Evolutionary conservation across 2,888 invertebrate genomes (phyloP).

Genomic region (Eledona agricola): DNA sequence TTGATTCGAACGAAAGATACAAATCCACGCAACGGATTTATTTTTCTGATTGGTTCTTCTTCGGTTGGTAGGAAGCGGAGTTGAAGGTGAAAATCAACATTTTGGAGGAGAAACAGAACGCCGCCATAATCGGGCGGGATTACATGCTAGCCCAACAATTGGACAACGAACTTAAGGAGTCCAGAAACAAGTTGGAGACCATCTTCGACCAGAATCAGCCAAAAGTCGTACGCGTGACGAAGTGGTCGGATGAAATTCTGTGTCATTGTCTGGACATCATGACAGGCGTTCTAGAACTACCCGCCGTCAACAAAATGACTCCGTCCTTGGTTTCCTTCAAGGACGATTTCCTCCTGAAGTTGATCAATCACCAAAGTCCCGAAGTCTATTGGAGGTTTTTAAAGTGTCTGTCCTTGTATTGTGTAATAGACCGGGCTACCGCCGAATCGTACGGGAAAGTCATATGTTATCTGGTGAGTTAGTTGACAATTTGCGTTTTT

Average conservation of each 20-base stretch:
- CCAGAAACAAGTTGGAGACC: too few species aligned
- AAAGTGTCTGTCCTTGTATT: conserved; percentile 45
- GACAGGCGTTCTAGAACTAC: conserved; percentile 39
- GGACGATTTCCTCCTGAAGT: conserved; percentile 47
- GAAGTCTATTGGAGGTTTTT: conserved; percentile 48
- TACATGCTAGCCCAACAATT: conserved; percentile 41
- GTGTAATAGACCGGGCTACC: conserved; percentile 42
- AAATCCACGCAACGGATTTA: too few species aligned
- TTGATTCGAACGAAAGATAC: too few species aligned
- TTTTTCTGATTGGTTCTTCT: too few species aligned
- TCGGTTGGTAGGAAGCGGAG: conserved; percentile 1
- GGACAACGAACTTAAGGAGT: conserved; percentile 41
- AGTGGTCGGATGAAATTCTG: conserved; percentile 42
- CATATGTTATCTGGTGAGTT: conserved; percentile 47
- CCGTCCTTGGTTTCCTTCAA: conserved; percentile 38
- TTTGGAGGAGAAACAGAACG: conserved; percentile 46
- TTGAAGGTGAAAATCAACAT: conserved; percentile 48
- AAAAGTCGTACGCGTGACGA: conserved; percentile 29
- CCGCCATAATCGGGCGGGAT: conserved; percentile 39
- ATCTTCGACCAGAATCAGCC: conserved; percentile 9
- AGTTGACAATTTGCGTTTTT: conserved; percentile 8
- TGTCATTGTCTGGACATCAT: conserved; percentile 48
- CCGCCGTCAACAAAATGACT: conserved; percentile 32
- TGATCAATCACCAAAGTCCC: conserved; percentile 36
- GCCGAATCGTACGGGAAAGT: conserved; percentile 44